Evolutionary conservation across 2,113 vertebrate species (phyloP).

Genomic region (Serilophus lunatus): DNA sequence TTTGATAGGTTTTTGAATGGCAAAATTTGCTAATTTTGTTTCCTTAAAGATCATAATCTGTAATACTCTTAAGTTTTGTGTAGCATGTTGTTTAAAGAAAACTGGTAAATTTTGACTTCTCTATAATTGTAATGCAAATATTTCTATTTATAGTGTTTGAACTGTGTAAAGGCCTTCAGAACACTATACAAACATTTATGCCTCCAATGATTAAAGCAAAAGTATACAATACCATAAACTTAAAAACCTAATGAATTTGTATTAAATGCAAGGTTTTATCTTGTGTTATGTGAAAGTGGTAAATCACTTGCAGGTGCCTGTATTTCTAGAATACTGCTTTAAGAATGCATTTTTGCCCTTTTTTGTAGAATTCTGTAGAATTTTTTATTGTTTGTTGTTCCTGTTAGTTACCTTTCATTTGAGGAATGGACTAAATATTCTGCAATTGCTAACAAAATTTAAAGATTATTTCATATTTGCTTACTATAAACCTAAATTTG

Average conservation of each 20-base stretch:
- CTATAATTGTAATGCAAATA: neutral
- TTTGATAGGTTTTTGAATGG: neutral
- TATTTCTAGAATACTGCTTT: neutral
- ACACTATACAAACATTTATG: neutral
- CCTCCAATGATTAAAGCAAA: neutral
- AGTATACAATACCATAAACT: neutral
- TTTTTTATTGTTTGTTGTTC: neutral
- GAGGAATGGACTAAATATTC: neutral
- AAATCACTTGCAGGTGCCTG: neutral
- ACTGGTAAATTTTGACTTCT: neutral
- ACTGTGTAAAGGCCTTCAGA: neutral
- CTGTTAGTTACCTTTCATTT: neutral
- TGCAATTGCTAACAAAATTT: neutral
- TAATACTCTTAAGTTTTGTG: neutral
- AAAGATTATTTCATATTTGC: neutral
- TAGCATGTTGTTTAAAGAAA: neutral
- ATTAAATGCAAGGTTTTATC: neutral
- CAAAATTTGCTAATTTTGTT: neutral
- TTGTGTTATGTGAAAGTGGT: neutral
- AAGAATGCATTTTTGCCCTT: neutral
- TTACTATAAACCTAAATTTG: neutral
- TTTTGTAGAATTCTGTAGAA: neutral
- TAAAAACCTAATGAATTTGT: neutral
- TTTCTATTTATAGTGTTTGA: neutral
- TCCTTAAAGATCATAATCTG: neutral